A percentile compares a stretch with the other conserved stretches of the same genome.
Conservation (phyloP, 2,888 invertebrate species). For the Tineola bisselliella region DNA sequence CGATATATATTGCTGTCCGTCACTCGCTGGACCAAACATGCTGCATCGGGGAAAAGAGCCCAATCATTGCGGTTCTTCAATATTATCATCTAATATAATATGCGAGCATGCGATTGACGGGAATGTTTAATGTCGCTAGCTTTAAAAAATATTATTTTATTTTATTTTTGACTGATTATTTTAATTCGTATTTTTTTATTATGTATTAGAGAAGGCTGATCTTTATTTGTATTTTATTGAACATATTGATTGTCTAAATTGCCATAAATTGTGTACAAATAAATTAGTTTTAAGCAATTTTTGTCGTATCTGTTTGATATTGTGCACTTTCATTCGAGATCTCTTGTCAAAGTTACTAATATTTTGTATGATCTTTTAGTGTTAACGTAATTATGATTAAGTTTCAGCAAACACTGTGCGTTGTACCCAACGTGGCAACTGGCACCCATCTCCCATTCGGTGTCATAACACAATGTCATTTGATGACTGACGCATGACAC, state of each 20-base stretch:
- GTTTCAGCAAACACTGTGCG: too few relatives aligned
- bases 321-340: not conserved
- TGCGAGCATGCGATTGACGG: not conserved
- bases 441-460: too few relatives aligned
- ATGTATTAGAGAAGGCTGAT: not conserved
- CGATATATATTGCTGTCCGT: too few relatives aligned
- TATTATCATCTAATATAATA: too few relatives aligned
- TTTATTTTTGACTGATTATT: not conserved
- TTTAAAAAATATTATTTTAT: not conserved
- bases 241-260: not conserved
- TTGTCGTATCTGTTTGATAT: not conserved
- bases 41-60: too few relatives aligned
- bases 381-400: not conserved
- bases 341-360: not conserved
- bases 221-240: not conserved
- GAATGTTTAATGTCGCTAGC: not conserved
- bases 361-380: not conserved
- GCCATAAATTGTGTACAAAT: slow-evolving; percentile 4
- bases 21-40: too few relatives aligned
- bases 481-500: not conserved
- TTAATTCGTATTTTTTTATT: not conserved
- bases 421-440: too few relatives aligned
- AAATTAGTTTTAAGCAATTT: not conserved
- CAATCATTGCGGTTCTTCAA: too few relatives aligned
- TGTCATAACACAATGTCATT: too few relatives aligned